Conservation (phyloP, 1,140 invertebrate species). For the Drosophila subobscura region DNA sequence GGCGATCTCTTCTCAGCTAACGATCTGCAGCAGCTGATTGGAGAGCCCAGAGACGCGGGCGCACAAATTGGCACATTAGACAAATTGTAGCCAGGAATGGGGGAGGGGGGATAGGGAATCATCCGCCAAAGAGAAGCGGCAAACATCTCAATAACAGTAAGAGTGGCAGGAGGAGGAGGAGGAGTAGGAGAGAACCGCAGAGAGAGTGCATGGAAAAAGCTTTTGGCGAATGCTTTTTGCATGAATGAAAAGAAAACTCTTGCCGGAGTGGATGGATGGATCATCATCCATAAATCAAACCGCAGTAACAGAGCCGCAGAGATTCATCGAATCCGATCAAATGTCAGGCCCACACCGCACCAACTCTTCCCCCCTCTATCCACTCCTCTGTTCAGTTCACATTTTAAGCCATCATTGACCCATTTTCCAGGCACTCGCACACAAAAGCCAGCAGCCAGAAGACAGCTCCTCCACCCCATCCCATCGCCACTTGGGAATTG, state of each 20-base stretch:
- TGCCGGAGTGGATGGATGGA: slow-evolving; percentile 15
- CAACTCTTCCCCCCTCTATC: background rate
- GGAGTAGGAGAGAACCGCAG: slow-evolving; percentile 10
- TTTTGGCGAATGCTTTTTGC: slow-evolving; percentile 5
- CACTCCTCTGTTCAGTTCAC: slow-evolving; percentile 35
- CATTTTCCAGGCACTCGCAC: slow-evolving; percentile 57
- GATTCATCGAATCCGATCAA: slow-evolving; percentile 72
- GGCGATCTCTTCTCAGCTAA: background rate
- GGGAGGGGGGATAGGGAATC: too few species aligned
- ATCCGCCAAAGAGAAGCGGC: slow-evolving; percentile 15
- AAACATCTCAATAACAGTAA: slow-evolving; percentile 67
- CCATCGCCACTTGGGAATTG: slow-evolving; percentile 50
- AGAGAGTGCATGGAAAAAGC: slow-evolving; percentile 24
- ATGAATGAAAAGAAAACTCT: slow-evolving; percentile 33
- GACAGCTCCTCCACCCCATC: too few species aligned
- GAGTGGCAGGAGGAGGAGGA: slow-evolving; percentile 2
- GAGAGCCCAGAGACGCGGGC: slow-evolving; percentile 31
- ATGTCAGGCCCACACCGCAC: slow-evolving; percentile 65
- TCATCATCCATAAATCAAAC: slow-evolving; percentile 45
- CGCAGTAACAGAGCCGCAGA: slow-evolving; percentile 40
- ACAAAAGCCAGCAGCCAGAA: background rate
- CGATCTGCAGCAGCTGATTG: slow-evolving; percentile 27
- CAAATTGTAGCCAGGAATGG: slow-evolving; percentile 62
- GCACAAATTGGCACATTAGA: slow-evolving; percentile 78
- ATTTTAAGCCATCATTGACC: slow-evolving; percentile 82